Percentiles rank a stretch among this genome's conserved stretches.
Evolutionary conservation across 2,888 invertebrate genomes (phyloP).

Genomic region (Lissocephala sabroskyi): DNA sequence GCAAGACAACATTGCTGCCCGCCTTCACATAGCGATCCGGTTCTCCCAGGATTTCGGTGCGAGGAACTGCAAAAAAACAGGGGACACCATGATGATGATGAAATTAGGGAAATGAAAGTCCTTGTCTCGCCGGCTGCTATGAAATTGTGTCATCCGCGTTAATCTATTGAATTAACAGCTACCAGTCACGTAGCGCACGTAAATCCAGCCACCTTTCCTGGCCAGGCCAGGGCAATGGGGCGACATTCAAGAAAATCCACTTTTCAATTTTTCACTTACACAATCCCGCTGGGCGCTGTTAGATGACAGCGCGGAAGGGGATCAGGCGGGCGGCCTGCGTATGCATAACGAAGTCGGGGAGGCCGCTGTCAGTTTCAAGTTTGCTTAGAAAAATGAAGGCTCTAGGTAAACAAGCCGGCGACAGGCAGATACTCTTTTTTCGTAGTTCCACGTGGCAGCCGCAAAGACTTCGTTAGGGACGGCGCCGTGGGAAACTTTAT

Average conservation of each 20-base stretch:
- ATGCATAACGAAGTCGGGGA: no score
- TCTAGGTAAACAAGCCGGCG: no score
- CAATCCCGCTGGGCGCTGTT: no score
- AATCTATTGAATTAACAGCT: slow-evolving; percentile 65
- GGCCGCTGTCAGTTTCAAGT: slow-evolving; percentile 27
- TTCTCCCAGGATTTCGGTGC: slow-evolving; percentile 91
- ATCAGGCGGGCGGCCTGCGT: no score
- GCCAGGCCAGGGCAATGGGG: neutral
- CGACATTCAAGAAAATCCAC: slow-evolving; percentile 37
- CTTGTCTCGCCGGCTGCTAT: slow-evolving; percentile 10
- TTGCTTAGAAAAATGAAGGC: no score
- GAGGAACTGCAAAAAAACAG: slow-evolving; percentile 88
- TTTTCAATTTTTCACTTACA: slow-evolving; percentile 64
- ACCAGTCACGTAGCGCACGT: slow-evolving; percentile 58
- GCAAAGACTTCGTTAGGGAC: no score
- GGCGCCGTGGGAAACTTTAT: no score
- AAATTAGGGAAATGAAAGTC: slow-evolving; percentile 4
- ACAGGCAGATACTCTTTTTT: no score
- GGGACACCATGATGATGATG: slow-evolving; percentile 13
- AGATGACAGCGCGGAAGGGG: no score
- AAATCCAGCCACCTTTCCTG: slow-evolving; percentile 48
- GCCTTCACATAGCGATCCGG: slow-evolving; percentile 92
- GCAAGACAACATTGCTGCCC: slow-evolving; percentile 89
- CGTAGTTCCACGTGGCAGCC: no score
- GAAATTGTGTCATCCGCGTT: slow-evolving; percentile 55